Conservation (phyloP, 2,888 invertebrate species). For the Linhomoeus sp. region DNA sequence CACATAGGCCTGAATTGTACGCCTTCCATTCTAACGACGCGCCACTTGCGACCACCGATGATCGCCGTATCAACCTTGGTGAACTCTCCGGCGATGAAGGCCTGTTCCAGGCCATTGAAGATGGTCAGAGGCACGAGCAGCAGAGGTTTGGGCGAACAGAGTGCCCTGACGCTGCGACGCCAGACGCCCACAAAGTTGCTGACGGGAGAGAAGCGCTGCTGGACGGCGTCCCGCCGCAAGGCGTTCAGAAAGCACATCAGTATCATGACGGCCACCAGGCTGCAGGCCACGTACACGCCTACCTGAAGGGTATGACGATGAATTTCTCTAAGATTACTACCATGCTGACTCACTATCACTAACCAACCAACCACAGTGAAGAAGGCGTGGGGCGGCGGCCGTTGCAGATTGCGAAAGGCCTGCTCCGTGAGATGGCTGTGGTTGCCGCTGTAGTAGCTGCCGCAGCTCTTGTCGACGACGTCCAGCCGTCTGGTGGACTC, state of each 20-base stretch:
- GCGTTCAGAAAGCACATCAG: constrained; percentile 74
- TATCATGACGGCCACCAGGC: constrained; percentile 60
- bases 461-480: constrained; percentile 17
- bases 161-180: too few relatives aligned
- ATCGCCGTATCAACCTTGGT: constrained; percentile 29
- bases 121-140: constrained; percentile 79
- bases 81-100: constrained; percentile 62
- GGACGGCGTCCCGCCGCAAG: constrained; percentile 47
- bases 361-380: constrained; percentile 40
- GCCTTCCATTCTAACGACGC: neutral
- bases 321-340: too few relatives aligned
- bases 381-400: constrained; percentile 46
- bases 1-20: constrained; percentile 16
- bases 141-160: too few relatives aligned
- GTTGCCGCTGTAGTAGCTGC: constrained; percentile 37
- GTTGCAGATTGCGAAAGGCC: constrained; percentile 41
- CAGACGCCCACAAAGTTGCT: neutral
- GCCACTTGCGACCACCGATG: neutral
- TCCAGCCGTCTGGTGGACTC: constrained; percentile 7
- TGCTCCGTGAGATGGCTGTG: constrained; percentile 7
- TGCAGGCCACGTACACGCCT: constrained; percentile 70
- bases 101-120: constrained; percentile 93
- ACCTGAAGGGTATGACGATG: too few relatives aligned
- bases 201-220: neutral
- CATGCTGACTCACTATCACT: too few relatives aligned